Percentiles rank a stretch among this genome's conserved stretches.
These are phyloP conservation scores for Iselma pallidipennis DNA, from an alignment of 2,888 invertebrate genomes.

Conservation along the genomic window DNA sequence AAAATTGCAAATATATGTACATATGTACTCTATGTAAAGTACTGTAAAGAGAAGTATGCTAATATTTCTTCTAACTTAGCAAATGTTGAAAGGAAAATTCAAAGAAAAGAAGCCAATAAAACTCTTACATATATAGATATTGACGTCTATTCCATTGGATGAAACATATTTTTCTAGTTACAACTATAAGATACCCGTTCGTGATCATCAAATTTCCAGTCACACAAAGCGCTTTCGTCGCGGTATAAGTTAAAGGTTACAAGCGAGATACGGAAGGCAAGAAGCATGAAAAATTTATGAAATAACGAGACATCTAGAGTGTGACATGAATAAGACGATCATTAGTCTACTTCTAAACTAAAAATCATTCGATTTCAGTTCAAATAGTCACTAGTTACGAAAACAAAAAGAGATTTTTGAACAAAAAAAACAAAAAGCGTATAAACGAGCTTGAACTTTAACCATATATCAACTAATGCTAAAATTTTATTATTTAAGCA, in stretches of 20 bases:
- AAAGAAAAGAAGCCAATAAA: background rate
- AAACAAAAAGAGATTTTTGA: background rate
- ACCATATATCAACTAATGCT: background rate
- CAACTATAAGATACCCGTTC: background rate
- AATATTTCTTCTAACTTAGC: background rate
- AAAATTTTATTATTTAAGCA: background rate
- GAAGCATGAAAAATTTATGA: constrained; percentile 23
- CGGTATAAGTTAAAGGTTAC: constrained; percentile 4
- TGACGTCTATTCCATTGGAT: no score
- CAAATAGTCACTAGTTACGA: no score
- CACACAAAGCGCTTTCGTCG: constrained; percentile 6
- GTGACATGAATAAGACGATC: constrained; percentile 14
- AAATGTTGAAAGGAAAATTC: background rate
- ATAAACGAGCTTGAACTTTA: no score
- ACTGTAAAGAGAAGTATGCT: no score
- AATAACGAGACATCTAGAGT: constrained; percentile 16
- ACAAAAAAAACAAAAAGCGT: no score
- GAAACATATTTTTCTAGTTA: background rate
- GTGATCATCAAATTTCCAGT: constrained; percentile 6
- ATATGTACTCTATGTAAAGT: no score
- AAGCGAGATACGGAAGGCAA: constrained; percentile 5
- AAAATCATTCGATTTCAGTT: background rate
- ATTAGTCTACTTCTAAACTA: background rate
- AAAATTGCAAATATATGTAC: no score
- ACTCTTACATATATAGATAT: background rate